These are phyloP conservation scores for Corticium candelabrum DNA, from an alignment of 37 sponge, comb jelly and placozoan species.

Conservation along the genomic window DNA sequence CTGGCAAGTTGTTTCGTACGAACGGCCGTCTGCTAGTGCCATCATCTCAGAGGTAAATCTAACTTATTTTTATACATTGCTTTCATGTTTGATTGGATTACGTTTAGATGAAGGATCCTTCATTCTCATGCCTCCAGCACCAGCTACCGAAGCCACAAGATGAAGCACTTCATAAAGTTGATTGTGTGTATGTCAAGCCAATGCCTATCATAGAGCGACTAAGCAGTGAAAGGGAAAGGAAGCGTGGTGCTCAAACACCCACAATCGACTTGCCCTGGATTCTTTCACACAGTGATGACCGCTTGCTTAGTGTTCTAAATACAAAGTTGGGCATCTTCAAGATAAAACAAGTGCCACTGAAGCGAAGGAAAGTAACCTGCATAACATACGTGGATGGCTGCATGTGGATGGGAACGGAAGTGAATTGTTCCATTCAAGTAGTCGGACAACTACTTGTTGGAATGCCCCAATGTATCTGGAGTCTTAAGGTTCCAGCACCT, in stretches of 20 bases:
- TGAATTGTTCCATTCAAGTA: no score
- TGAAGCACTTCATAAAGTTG: constrained; percentile 12
- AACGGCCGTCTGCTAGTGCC: constrained; percentile 63
- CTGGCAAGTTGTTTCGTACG: constrained; percentile 60
- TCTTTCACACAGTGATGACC: neutral
- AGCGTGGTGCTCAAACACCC: no score
- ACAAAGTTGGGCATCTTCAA: neutral
- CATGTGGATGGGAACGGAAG: neutral
- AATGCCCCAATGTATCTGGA: no score
- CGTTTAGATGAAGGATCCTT: constrained; percentile 7
- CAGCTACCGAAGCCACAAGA: neutral
- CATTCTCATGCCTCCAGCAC: constrained; percentile 10
- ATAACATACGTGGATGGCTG: neutral
- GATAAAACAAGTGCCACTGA: neutral
- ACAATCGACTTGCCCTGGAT: neutral
- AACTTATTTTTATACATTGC: neutral
- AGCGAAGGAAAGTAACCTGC: neutral
- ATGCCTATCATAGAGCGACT: neutral
- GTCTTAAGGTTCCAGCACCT: no score
- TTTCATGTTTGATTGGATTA: no score
- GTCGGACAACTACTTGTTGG: no score
- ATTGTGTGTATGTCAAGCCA: constrained; percentile 1
- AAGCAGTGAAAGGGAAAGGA: neutral
- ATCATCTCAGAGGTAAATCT: constrained; percentile 17
- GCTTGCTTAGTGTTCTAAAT: neutral